Conservation (phyloP, 2,797 vertebrate genomes). For the Mus minutoides region DNA sequence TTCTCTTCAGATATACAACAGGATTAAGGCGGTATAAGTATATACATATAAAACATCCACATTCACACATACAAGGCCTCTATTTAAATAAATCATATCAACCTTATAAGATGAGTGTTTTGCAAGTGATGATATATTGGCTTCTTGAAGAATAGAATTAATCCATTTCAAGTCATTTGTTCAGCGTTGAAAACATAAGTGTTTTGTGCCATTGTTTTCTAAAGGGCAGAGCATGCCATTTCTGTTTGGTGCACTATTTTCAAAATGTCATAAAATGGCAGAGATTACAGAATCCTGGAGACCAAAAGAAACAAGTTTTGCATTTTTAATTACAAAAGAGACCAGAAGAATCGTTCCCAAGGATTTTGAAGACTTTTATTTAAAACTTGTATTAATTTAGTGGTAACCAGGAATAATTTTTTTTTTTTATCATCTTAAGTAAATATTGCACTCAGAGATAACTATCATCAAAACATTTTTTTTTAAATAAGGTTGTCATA, state of each 20-base stretch:
- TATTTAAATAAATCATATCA: neutral
- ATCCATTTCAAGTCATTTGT: conserved; percentile 65
- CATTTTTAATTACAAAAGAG: conserved; percentile 76
- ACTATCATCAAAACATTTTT: neutral
- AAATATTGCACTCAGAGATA: neutral
- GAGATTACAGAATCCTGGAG: conserved; percentile 64
- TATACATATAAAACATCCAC: neutral
- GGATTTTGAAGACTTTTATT: neutral
- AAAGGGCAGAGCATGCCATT: conserved; percentile 76
- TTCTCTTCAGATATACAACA: neutral
- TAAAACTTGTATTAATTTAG: conserved; percentile 10
- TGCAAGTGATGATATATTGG: conserved; percentile 36
- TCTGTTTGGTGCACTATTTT: conserved; percentile 71
- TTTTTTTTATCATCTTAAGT: neutral
- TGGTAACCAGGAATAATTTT: neutral
- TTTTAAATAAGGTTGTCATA: neutral
- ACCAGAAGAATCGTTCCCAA: neutral
- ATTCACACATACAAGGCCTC: neutral
- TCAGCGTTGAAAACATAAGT: conserved; percentile 61
- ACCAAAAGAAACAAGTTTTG: conserved; percentile 71
- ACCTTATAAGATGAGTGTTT: conserved; percentile 44
- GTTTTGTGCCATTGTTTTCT: conserved; percentile 72
- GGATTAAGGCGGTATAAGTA: too few species aligned
- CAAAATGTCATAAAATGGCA: conserved; percentile 81
- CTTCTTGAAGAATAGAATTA: conserved; percentile 50